These are phyloP conservation scores for Pinna nobilis DNA, from an alignment of 1,140 invertebrate species.

Conservation along the genomic window DNA sequence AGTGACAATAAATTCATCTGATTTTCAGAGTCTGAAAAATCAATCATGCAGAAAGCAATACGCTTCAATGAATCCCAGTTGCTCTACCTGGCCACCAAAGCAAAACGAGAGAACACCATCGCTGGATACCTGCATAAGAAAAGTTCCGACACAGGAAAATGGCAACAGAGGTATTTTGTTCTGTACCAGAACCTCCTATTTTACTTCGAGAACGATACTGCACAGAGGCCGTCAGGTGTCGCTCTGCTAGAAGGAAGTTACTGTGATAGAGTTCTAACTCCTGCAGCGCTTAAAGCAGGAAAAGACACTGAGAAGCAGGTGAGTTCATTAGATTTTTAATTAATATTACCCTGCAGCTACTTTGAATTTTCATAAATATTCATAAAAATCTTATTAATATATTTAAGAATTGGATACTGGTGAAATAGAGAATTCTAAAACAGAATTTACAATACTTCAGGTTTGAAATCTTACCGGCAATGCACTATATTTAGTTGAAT, in stretches of 20 bases:
- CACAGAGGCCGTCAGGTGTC: conserved; percentile 85
- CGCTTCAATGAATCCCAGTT: conserved; percentile 81
- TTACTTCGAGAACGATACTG: conserved; percentile 90
- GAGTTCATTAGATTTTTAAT: conserved; percentile 29
- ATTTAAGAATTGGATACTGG: no score
- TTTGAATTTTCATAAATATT: background rate
- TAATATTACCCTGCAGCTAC: background rate
- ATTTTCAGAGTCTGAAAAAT: no score
- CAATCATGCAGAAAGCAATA: conserved; percentile 83
- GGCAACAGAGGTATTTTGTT: conserved; percentile 93
- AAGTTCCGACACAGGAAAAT: conserved; percentile 89
- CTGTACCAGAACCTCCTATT: conserved; percentile 95
- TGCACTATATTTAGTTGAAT: no score
- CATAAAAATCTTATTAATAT: no score
- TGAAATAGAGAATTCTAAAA: no score
- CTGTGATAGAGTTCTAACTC: conserved; percentile 85
- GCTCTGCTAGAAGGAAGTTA: conserved; percentile 92
- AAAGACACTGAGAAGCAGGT: conserved; percentile 73
- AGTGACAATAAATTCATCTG: no score
- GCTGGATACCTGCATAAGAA: conserved; percentile 90
- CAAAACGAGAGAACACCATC: conserved; percentile 83
- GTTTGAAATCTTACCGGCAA: no score
- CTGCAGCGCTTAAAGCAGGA: conserved; percentile 59
- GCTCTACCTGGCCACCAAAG: conserved; percentile 88
- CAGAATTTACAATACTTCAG: no score